phyloP scores from a whole-genome alignment of 2,797 vertebrate genomes.

The Scolopax rusticola region DNA sequence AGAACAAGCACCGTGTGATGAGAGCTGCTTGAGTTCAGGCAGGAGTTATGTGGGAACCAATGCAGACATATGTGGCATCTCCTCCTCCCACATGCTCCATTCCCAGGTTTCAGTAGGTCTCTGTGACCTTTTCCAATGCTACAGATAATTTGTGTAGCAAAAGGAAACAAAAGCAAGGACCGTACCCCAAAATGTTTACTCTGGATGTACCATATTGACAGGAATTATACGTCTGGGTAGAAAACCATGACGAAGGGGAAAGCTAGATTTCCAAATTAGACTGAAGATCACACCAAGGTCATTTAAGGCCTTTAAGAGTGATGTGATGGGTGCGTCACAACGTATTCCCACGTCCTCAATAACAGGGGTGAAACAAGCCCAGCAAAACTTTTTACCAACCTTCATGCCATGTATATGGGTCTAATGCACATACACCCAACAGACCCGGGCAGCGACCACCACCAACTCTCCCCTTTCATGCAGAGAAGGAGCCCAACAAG shows the following conservation, averaged over 20 bases:
- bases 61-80: background rate
- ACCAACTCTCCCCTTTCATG: accelerated
- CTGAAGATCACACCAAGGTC: background rate
- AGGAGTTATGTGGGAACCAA: background rate
- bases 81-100: background rate
- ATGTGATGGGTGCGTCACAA: background rate
- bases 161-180: background rate
- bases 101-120: background rate
- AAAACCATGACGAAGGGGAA: background rate
- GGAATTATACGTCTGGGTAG: background rate
- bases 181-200: background rate
- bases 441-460: background rate
- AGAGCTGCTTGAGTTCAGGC: background rate
- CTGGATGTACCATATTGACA: background rate
- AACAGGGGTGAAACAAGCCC: background rate
- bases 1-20: background rate
- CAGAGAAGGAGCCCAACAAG: background rate
- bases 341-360: background rate
- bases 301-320: background rate
- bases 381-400: background rate
- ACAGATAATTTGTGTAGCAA: background rate
- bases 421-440: background rate
- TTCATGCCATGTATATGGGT: background rate
- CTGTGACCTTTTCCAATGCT: background rate
- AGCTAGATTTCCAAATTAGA: background rate